Conservation (phyloP, 2,888 invertebrate genomes). For the Acanthoscelides obtectus region DNA sequence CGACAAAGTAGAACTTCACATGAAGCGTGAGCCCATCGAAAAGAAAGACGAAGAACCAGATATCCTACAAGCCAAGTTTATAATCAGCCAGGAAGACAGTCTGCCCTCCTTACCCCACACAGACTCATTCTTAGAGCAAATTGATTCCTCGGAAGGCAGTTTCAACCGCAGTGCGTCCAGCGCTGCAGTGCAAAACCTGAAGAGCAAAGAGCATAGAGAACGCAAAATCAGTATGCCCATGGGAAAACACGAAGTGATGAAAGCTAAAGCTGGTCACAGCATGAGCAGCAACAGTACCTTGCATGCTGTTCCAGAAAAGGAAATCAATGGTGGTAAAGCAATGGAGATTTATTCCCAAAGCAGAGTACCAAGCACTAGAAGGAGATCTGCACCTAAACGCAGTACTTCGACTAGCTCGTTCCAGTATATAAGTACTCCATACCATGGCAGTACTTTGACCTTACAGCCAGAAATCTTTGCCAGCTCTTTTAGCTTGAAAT, state of each 20-base stretch:
- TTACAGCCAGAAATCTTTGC: conserved; percentile 74
- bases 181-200: conserved; percentile 57
- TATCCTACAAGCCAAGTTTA: conserved; percentile 42
- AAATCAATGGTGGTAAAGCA: conserved; percentile 28
- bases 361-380: conserved; percentile 30
- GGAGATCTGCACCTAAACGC: conserved; percentile 52
- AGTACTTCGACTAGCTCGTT: conserved; percentile 79
- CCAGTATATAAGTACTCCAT: conserved; percentile 79
- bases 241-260: conserved; percentile 42
- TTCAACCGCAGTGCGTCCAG: conserved; percentile 70
- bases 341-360: conserved; percentile 37
- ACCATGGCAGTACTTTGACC: conserved; percentile 78
- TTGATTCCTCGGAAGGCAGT: conserved; percentile 40
- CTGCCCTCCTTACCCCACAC: conserved; percentile 39
- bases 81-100: conserved; percentile 43
- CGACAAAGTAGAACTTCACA: conserved; percentile 77
- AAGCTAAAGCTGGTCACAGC: conserved; percentile 35
- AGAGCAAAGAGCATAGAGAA: conserved; percentile 45
- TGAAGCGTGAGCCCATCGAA: conserved; percentile 57
- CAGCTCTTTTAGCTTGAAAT: conserved; percentile 71
- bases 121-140: conserved; percentile 40
- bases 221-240: conserved; percentile 59
- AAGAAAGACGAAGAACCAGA: conserved; percentile 36
- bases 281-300: conserved; percentile 46
- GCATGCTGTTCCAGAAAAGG: conserved; percentile 67